Conservation (phyloP, 2,113 vertebrate species). For the Connochaetes taurinus region DNA sequence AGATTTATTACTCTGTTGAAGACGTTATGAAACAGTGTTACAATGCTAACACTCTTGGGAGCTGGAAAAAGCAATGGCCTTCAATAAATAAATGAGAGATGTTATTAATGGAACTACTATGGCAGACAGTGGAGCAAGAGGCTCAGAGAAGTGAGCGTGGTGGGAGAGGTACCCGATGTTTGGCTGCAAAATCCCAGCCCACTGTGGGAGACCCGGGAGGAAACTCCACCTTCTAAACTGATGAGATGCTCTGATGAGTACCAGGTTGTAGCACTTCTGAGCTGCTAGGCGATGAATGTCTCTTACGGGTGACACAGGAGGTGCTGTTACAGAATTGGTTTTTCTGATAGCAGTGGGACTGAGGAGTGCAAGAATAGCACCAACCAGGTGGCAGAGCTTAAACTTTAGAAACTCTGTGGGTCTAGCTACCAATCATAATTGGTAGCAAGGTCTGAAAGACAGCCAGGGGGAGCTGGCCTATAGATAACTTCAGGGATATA, state of each 20-base stretch:
- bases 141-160: not conserved
- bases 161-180: rapidly evolving
- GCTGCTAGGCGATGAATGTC: not conserved
- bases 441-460: not conserved
- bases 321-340: not conserved
- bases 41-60: not conserved
- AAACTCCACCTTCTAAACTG: not conserved
- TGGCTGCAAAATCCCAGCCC: not conserved
- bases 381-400: not conserved
- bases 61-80: not conserved
- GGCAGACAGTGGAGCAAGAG: not conserved
- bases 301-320: not conserved
- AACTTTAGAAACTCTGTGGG: not conserved
- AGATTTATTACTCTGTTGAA: not conserved
- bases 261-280: not conserved
- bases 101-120: not conserved
- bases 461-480: not conserved
- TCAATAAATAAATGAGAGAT: not conserved
- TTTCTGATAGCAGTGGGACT: not conserved
- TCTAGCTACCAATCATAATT: not conserved
- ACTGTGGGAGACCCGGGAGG: not conserved
- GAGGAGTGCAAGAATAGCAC: not conserved
- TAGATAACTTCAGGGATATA: not conserved
- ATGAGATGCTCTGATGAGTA: not conserved
- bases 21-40: not conserved